Conservation (phyloP, 2,797 vertebrate species). For the Sebastes aleutianus region DNA sequence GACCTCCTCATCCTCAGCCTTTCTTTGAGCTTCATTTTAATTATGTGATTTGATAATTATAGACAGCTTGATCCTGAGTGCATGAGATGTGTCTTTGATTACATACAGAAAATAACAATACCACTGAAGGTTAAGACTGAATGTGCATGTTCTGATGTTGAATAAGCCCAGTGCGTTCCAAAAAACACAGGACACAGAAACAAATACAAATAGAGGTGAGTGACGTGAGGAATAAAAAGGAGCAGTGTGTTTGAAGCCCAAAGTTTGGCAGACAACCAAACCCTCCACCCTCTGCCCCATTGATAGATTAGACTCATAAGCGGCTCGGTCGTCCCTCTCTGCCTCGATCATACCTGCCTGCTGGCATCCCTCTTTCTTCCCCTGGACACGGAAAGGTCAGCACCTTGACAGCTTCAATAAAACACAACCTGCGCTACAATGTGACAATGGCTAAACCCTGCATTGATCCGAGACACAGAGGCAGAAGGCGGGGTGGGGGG, state of each 20-base stretch:
- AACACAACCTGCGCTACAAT: constrained; percentile 34
- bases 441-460: constrained; percentile 10
- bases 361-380: constrained; percentile 35
- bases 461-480: constrained; percentile 31
- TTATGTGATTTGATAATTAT: background rate
- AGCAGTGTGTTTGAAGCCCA: background rate
- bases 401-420: constrained; percentile 58
- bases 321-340: background rate
- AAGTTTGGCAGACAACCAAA: constrained; percentile 9
- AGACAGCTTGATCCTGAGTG: background rate
- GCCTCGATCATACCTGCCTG: constrained; percentile 17
- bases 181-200: background rate
- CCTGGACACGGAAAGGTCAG: constrained; percentile 53
- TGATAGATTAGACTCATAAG: constrained; percentile 11
- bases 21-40: background rate
- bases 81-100: background rate
- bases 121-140: background rate
- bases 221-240: background rate
- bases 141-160: background rate
- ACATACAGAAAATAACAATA: background rate
- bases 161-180: background rate
- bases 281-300: background rate
- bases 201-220: background rate
- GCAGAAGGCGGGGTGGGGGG: background rate
- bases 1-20: background rate